phyloP scores from a whole-genome alignment of 2,888 invertebrate species.

The Euzetes globulus region DNA sequence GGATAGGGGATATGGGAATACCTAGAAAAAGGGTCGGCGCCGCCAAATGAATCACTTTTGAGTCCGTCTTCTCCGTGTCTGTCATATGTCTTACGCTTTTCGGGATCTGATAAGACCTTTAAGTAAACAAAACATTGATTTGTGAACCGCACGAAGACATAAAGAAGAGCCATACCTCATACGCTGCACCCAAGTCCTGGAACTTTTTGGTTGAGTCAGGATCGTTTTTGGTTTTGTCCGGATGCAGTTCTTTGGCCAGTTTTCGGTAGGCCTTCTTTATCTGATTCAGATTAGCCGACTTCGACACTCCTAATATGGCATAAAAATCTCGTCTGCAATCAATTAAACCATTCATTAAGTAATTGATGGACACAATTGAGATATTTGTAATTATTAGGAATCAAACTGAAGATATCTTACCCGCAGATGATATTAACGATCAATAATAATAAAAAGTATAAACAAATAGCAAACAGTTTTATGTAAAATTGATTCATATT shows the following conservation, averaged over 20 bases:
- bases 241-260: constrained; percentile 91
- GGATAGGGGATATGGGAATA: constrained; percentile 40
- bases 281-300: constrained; percentile 79
- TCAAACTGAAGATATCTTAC: background rate
- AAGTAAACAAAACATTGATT: background rate
- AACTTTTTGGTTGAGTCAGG: constrained; percentile 87
- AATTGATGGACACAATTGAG: background rate
- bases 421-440: background rate
- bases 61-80: constrained; percentile 89
- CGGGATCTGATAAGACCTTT: constrained; percentile 71
- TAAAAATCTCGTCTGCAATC: constrained; percentile 76
- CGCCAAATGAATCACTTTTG: constrained; percentile 46
- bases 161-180: constrained; percentile 59
- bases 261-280: constrained; percentile 96
- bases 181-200: constrained; percentile 90
- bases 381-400: background rate
- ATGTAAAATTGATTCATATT: background rate
- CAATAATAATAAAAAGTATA: background rate
- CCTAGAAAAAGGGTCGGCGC: constrained; percentile 80
- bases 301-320: constrained; percentile 75
- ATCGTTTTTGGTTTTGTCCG: constrained; percentile 93
- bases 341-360: no score
- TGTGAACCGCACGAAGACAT: background rate
- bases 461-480: background rate
- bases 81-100: constrained; percentile 89